These are phyloP conservation scores for Delichon dasypus DNA, from an alignment of 2,797 vertebrate species.

Conservation along the genomic window DNA sequence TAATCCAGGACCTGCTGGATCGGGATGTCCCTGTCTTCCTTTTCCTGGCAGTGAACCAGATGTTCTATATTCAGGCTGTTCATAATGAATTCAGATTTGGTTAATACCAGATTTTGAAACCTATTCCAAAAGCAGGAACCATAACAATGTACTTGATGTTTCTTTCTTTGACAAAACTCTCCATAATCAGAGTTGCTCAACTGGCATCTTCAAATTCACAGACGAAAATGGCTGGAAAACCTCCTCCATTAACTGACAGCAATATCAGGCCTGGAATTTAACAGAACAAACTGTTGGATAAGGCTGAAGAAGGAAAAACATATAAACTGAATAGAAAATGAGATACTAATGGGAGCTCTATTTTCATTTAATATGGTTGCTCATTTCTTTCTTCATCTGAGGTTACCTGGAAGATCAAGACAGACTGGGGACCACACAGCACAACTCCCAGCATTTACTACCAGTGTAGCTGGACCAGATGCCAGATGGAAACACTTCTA, in stretches of 20 bases:
- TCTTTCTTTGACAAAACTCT: background rate
- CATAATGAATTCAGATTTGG: too few relatives aligned
- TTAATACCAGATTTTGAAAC: background rate
- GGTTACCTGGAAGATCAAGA: background rate
- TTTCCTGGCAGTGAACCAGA: background rate
- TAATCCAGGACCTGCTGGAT: background rate
- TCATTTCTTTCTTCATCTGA: background rate
- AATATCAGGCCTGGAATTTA: background rate
- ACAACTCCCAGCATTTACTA: background rate
- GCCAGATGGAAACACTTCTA: background rate
- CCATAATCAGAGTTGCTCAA: background rate
- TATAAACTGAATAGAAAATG: background rate
- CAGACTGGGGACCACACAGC: background rate
- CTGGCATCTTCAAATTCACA: background rate
- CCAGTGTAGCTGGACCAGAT: accelerated
- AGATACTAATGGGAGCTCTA: background rate
- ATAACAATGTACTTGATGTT: accelerated
- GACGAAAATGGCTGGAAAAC: background rate
- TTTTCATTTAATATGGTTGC: background rate
- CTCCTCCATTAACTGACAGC: background rate
- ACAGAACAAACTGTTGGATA: background rate
- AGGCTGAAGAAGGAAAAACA: background rate
- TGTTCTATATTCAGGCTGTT: background rate
- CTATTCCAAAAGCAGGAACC: background rate
- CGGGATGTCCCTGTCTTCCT: accelerated